Base-by-base conservation (phyloP, 2,888 invertebrate genomes). In the Drosophila nigricruria region DNA sequence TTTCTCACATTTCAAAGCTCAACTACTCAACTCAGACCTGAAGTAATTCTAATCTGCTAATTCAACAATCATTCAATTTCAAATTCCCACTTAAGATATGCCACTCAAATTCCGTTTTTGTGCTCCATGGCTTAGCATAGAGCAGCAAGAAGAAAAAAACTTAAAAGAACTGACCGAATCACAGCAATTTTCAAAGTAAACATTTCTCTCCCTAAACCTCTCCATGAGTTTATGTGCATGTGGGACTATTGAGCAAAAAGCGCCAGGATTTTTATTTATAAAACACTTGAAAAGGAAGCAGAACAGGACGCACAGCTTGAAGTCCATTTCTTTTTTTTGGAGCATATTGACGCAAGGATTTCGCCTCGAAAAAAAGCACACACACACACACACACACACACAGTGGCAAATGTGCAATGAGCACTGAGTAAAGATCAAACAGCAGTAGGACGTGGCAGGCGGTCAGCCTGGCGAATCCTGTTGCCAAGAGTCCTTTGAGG, bases 171-270 rank as follows among this genome's bases (percentile, higher is more conserved):
- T 75, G 75, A 68, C 79, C 70, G 72, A 84, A 87, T 87, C 84
- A 83, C 77, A 81, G 87, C 84, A 79, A 87, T 87, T 84, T 86
- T 76, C 87, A 70, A 78, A 84, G 84, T 84, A 84, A 84, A 84
- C 76, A 84, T 69, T 85, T 76, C 66, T 70, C 42, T 56, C 42
- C 34, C 53, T 56, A 30, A n/a, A 50, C n/a, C 20, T 30, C 45
- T 54, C n/a, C 14, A 25, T 58, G 14, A 5, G 16, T 30, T 16
- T 49, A 10, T 34, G 9, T 52, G 38, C 47, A 43, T 68, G 56
- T 57, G 50, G 42, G 62, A 59, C 54, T 60, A 72, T 72, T 56
- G 53, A 70, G 68, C 65, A 78, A 78, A 78, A 78, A 79, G 63
- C 62, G 52, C 52, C 62, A 50, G 75, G 66, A 80, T 73, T 85